Evolutionary conservation across 2,797 vertebrate species (phyloP), one percentile per base, ranked within the genome.

Genomic region (Harpagifer antarcticus): DNA sequence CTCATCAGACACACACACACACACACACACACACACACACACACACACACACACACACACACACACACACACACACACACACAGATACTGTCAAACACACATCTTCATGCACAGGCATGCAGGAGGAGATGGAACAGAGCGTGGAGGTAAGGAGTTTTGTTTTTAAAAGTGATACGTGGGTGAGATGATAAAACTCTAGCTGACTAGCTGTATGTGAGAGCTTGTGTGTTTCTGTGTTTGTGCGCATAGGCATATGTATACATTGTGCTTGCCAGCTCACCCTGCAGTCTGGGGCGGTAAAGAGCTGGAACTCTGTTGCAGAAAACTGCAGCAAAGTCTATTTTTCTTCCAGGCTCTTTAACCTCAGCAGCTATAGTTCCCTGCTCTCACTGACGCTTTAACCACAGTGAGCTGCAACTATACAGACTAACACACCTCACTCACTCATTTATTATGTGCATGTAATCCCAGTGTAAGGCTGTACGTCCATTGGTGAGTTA

Each of bases 111-210:
- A 88, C 56, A 88, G 87, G 58, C 72, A 93, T 93, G 93, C 92
- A 93, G 86, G 88, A 94, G 86, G 84, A 92, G 78, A 90, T 88
- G 83, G 90, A 87, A 76, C 82, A 75, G 76, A 91, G 66, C 76
- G 49, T 76, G 54, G 90, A 94, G 94, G 94, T 95, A 94, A 94
- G 92, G 54, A 81, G n/a, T 79, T 81, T 49, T 76, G 65, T 53
- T n/a, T 76, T 77, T 63, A 65, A 49, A 78, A 76, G 48, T 56
- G 40, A 31, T 74, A 57, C 0, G 15, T 63, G 42, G 61, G 11
- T 59, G 59, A 55, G 40, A 52, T 23, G 15, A 37, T 53, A 15
- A 59, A 61, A 56, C 59, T 60, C 16, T 59, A 67, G 52, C 20
- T 70, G 43, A 62, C 16, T 59, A 67, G 52, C 20, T 70, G 43